phyloP scores from a whole-genome alignment of 2,797 vertebrate genomes.

The Platalea minor region DNA sequence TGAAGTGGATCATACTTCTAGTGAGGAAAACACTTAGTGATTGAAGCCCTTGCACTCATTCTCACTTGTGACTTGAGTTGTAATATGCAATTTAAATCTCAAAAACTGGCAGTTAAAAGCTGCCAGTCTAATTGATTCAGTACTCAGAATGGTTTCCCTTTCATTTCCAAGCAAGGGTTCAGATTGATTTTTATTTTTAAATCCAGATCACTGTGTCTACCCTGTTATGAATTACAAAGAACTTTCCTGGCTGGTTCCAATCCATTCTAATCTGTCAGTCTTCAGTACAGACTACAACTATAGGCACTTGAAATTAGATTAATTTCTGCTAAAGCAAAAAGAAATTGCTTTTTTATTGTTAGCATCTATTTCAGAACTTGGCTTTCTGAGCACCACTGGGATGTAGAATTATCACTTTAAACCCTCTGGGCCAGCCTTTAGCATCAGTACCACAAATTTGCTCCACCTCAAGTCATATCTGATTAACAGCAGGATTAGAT shows the following conservation, averaged over 20 bases:
- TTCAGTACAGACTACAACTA: background rate
- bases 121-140: constrained; percentile 21
- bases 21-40: background rate
- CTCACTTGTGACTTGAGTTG: background rate
- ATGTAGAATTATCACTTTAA: background rate
- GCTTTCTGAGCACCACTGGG: background rate
- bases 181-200: constrained; percentile 48
- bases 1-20: background rate
- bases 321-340: background rate
- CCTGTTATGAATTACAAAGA: constrained; percentile 12
- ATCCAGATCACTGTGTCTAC: constrained; percentile 3
- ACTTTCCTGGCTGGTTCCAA: background rate
- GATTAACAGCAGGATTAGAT: background rate
- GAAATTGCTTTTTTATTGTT: background rate
- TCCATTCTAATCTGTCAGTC: constrained; percentile 19
- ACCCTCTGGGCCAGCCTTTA: background rate
- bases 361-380: background rate
- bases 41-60: background rate
- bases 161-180: constrained; percentile 1
- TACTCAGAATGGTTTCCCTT: background rate
- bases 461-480: background rate
- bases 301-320: background rate
- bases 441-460: background rate
- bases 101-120: constrained; percentile 6
- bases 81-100: constrained; percentile 24